phyloP scores from a whole-genome alignment of 2,888 invertebrate genomes.

The Oscheius myriophilus region DNA sequence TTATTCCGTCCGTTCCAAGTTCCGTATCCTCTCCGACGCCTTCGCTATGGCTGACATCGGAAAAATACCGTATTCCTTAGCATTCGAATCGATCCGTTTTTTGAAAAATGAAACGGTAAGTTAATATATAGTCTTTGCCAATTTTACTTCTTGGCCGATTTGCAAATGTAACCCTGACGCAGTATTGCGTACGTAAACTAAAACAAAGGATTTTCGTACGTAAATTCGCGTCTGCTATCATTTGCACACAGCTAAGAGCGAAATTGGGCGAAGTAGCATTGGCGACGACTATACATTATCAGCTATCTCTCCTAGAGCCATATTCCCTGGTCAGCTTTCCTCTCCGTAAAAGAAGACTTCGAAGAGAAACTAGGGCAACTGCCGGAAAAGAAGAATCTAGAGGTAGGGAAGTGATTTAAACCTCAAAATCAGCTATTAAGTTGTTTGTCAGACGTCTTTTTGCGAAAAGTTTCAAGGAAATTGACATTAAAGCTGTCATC shows the following conservation, averaged over 20 bases:
- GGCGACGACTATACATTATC: no score
- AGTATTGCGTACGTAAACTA: no score
- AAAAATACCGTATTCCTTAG: conserved; percentile 36
- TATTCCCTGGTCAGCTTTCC: conserved; percentile 12
- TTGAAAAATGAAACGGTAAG: conserved; percentile 38
- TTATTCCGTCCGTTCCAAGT: conserved; percentile 35
- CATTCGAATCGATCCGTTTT: conserved; percentile 38
- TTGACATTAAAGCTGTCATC: conserved; percentile 18
- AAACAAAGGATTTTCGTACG: no score
- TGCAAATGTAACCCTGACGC: no score
- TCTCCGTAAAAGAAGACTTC: conserved; percentile 1
- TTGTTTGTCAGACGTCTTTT: conserved; percentile 5
- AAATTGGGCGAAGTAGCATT: no score
- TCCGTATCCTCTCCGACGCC: conserved; percentile 47
- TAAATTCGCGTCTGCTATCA: no score
- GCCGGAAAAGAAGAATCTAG: conserved; percentile 22
- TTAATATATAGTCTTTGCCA: no score
- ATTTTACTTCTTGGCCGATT: no score
- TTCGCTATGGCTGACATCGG: conserved; percentile 45
- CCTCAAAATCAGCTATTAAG: not conserved
- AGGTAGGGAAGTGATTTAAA: not conserved
- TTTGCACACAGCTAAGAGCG: no score
- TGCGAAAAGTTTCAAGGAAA: conserved; percentile 2
- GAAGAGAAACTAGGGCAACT: conserved; percentile 12
- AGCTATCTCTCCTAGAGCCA: not conserved